These are phyloP conservation scores for Lysandra bellargus DNA, from an alignment of 2,888 invertebrate species.

Conservation along the genomic window DNA sequence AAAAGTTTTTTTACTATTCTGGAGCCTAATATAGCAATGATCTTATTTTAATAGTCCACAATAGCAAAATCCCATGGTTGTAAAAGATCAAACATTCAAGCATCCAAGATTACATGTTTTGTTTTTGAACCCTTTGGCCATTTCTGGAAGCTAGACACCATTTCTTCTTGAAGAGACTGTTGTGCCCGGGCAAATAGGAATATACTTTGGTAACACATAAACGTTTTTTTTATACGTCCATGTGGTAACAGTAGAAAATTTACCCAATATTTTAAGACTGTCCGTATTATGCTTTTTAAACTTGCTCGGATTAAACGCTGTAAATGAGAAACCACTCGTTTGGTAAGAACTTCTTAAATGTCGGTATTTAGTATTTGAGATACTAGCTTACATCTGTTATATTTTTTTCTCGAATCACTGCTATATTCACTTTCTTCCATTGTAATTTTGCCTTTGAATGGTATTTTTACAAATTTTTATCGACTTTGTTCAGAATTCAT, in stretches of 20 bases:
- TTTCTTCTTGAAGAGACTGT: slow-evolving; percentile 48
- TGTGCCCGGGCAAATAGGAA: slow-evolving; percentile 52
- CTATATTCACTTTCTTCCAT: background rate
- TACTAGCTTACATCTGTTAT: slow-evolving; percentile 47
- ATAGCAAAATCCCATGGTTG: too few species aligned
- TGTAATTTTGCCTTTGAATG: background rate
- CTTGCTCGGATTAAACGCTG: slow-evolving; percentile 36
- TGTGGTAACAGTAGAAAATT: slow-evolving; percentile 48
- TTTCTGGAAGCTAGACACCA: background rate
- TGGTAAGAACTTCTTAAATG: slow-evolving; percentile 45
- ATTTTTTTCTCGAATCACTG: slow-evolving; percentile 41
- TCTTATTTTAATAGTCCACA: too few species aligned
- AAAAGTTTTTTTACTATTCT: too few species aligned
- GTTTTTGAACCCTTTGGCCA: background rate
- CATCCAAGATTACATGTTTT: background rate
- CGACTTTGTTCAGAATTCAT: too few species aligned
- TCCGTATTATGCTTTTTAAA: background rate
- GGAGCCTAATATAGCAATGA: too few species aligned
- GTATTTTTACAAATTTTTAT: too few species aligned
- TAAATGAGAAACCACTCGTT: background rate
- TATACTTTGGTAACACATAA: slow-evolving; percentile 47
- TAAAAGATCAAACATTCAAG: too few species aligned
- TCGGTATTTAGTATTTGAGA: slow-evolving; percentile 56
- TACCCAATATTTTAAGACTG: slow-evolving; percentile 44
- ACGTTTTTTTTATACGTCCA: too few species aligned